Evolutionary conservation across 2,797 vertebrate genomes (phyloP), one percentile per base, ranked within the genome.

Genomic region (Rallus crepitans): DNA sequence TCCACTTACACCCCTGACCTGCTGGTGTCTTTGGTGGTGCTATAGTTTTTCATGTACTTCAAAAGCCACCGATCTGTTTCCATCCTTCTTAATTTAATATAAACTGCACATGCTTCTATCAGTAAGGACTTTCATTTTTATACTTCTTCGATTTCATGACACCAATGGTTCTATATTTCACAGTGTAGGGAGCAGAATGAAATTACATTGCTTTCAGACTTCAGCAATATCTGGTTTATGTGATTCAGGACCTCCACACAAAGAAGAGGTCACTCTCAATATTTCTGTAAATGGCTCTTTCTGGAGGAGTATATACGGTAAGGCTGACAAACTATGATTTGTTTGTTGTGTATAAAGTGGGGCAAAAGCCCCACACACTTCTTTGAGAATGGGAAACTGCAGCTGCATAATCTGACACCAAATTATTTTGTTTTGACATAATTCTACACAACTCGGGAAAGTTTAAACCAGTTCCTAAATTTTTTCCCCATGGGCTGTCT

Each of bases 71-170:
- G 96, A 97, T 97, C 93, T 97, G 82, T 97, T 98, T 97, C 96
- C 96, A 97, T 97, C 96, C 86, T 83, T 97, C 97, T 96, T 98
- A 98, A 98, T 98, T 97, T 98, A 98, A 98, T 98, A 98, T 97
- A 97, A 95, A 95, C 93, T 95, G 96, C 96, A 97, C 97, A 97
- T 97, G 97, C 96, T 98, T 98, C 97, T 98, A 97, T 96, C 97
- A 97, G 94, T 98, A 97, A 97, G 89, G 96, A 81, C 97, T 96
- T 98, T 98, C 97, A 97, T 98, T 98, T 98, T 98, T 98, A 98
- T 97, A 96, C 89, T 97, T 94, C 96, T 98, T 98, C 86, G 82
- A 97, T 98, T 98, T 98, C 96, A 91, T 56, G 97, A 98, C 98
- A 97, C 95, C 95, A 94, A 35, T 96, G 92, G 92, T 97, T 98